Evolutionary conservation across 1,140 invertebrate species (phyloP), one percentile per base, ranked within the genome.

Genomic region (Atta texana): DNA sequence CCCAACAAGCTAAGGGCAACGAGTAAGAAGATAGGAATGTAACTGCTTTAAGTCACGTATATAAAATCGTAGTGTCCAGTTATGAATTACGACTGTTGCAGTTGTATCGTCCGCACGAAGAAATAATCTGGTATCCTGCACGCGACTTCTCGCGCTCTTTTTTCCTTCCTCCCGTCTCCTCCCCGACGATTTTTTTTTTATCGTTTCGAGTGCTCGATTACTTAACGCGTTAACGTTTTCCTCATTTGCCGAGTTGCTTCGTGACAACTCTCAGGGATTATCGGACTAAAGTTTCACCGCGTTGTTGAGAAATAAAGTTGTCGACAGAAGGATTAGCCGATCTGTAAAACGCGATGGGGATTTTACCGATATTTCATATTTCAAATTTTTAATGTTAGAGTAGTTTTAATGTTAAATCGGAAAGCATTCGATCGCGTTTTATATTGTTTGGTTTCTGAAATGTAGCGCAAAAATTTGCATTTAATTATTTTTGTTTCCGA

Each of bases 41-140:
- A 78, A 82, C 76, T 88, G 61, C 51, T 89, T 86, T 87, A 82
- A 82, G 88, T 89, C 84, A 68, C 49, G 63, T 57, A 84, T 57
- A 84, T 84, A 74, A 84, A 84, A 84, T 84, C 80, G 80, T 51
- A 75, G 39, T 61, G 80, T 84, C 80, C 69, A 51, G 80, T 84
- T 84, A 84, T 84, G 69, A 84, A 84, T 84, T 84, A 84, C 80
- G 55, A 44, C 53, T 61, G 80, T 34, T 57, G 69, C 80, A 21
- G 34, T 78, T n/a, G 69, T 49, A 71, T 81, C 66, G 64, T 81
- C 28, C 68, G 80, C 44, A 66, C 53, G 66, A 61, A 61, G 80
- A 84, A 74, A 84, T 84, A 84, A 84, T 84, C 69, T 61, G 49
- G 44, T 68, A 49, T 51, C 80, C 24, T 84, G 55, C 69, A 61